Conservation (phyloP, 2,888 invertebrate genomes). For the Cataglyphis livida region DNA sequence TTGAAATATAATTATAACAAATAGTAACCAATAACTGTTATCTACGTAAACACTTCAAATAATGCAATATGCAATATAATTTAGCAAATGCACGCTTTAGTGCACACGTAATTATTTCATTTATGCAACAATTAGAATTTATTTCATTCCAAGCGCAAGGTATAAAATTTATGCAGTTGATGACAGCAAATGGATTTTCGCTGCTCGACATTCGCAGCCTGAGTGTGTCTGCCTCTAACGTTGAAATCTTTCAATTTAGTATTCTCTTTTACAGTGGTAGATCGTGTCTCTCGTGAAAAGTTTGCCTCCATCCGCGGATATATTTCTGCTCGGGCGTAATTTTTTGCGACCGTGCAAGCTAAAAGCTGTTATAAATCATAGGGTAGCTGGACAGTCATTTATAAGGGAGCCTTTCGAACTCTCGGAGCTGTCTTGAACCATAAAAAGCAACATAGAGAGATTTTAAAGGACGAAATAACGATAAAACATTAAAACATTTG, state of each 20-base stretch:
- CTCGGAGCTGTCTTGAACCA: conserved; percentile 56
- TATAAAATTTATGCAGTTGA: conserved; percentile 38
- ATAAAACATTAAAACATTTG: not conserved
- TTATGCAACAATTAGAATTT: conserved; percentile 43
- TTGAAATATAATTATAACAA: conserved; percentile 44
- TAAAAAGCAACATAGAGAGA: conserved; percentile 36
- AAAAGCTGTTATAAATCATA: conserved; percentile 85
- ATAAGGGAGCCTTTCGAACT: conserved; percentile 78
- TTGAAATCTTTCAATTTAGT: conserved; percentile 65
- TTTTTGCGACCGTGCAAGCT: conserved; percentile 80
- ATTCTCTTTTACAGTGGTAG: conserved; percentile 61
- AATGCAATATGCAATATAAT: conserved; percentile 50
- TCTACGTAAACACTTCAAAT: conserved; percentile 41
- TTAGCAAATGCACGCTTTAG: conserved; percentile 32
- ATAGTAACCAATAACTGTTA: conserved; percentile 47
- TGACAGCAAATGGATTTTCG: conserved; percentile 37
- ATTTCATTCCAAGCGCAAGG: conserved; percentile 15
- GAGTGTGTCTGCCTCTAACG: not conserved
- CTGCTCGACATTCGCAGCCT: conserved; percentile 35
- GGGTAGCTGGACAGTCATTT: conserved; percentile 79
- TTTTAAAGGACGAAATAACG: conserved; percentile 24
- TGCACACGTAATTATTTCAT: conserved; percentile 29
- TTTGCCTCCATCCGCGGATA: conserved; percentile 65
- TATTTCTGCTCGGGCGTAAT: conserved; percentile 75
- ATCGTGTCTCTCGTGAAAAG: conserved; percentile 66